Conservation (phyloP, 1,140 invertebrate species). For the Dryas iulia region DNA sequence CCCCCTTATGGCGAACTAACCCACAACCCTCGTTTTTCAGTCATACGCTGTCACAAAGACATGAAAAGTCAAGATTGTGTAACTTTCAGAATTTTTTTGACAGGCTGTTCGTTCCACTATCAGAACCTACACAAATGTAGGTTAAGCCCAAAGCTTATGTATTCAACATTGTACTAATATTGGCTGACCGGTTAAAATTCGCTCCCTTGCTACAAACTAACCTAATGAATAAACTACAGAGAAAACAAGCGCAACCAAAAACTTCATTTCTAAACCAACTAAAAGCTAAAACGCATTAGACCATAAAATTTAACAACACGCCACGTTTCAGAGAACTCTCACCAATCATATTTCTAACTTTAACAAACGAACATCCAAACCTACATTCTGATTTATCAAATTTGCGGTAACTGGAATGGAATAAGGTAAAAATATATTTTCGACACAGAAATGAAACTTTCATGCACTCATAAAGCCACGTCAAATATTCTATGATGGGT, state of each 20-base stretch:
- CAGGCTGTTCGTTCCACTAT: no score
- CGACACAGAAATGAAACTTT: slow-evolving; percentile 26
- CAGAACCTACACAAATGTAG: not conserved
- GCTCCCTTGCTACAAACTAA: not conserved
- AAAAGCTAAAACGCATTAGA: not conserved
- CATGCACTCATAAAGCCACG: slow-evolving; percentile 21
- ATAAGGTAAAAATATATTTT: slow-evolving; percentile 23
- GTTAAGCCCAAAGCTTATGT: not conserved
- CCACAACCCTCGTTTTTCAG: no score
- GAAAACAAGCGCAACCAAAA: not conserved
- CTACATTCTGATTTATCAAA: slow-evolving; percentile 10
- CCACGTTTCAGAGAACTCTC: not conserved
- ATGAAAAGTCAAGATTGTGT: no score
- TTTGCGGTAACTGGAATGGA: slow-evolving; percentile 12
- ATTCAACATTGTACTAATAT: not conserved
- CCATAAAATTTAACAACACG: not conserved
- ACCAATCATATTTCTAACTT: not conserved
- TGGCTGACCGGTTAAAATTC: not conserved
- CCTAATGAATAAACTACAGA: not conserved
- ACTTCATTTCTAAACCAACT: not conserved
- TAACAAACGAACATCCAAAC: not conserved
- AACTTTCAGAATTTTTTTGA: no score
- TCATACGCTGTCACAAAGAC: no score
- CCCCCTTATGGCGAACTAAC: no score
- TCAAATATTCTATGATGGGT: slow-evolving; percentile 24